Evolutionary conservation across 2,888 invertebrate genomes (phyloP), one percentile per base, ranked within the genome.

Genomic region (Sinhomidia bicolor): DNA sequence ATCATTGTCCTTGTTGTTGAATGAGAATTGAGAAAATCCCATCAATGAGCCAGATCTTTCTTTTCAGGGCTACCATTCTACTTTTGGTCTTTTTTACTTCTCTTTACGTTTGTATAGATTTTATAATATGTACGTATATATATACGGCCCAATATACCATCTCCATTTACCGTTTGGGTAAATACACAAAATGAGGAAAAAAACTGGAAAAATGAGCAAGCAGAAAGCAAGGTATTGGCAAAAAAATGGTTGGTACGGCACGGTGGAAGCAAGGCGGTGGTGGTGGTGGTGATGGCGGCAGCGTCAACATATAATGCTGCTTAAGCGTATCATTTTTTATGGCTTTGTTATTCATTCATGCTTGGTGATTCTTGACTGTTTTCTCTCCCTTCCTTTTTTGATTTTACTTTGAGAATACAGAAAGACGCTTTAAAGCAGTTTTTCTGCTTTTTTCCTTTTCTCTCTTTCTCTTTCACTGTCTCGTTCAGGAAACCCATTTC

Each of bases 401-500:
- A 68, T 78, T 68, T 54, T 79, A 17, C 54, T 78, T 78, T 85
- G 47, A 85, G 85, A 12, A 85, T 78, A n/a, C n/a, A 36, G 78
- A 65, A 68, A 68, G 23, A 85, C 51, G 62, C 51, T 79, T 51
- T 47, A 85, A 68, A 65, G 54, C 54, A 79, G 79, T 51, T 85
- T 85, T 78, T 62, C 6, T 29, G 4, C 14, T 71, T 51, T 79
- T 85, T 78, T 62, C 12, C 14, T 47, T 47, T 36, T 41, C 20
- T 29, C 20, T 57, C 57, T 57, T 17, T 29, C 47, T 14, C 29
- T 74, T 47, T 10, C 41, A 76, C 23, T 51, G 47, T 29, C 76
- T 51, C 78, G 29, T 41, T 76, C 51, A 78, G 85, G 85, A 85
- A 85, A 79, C 79, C 85, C 51, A 85, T 79, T 85, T 85, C 85